Base-by-base conservation (phyloP, 2,113 vertebrate species). In the Datnioides undecimradiatus region DNA sequence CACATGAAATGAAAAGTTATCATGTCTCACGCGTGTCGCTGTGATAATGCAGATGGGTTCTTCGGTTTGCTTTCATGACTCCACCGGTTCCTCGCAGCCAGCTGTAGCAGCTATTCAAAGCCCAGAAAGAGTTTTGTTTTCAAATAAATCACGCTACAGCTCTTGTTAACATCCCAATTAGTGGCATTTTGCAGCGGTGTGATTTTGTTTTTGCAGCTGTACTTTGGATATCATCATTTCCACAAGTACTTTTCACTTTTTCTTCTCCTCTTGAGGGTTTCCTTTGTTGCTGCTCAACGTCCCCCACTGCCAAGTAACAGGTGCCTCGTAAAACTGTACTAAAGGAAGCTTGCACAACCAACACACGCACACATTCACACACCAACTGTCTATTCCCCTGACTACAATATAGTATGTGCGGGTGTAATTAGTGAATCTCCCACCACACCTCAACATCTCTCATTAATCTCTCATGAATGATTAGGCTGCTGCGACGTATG, bases 381-480 rank as follows among this genome's bases (percentile, higher is more conserved):
- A 45, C 25, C 66, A 10, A 48, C 59, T 16, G 31, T 54, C 60
- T 19, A 36, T 66, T 87, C 86, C 85, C 81, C 55, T 6, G 72
- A 83, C 54, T 40, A 76, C 83, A 55, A 49, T 82, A 64, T 70
- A 78, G 55, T 84, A 62, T 83, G 87, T 74, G 57, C 4, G 72
- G 73, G 64, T 79, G 86, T 92, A 90, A 92, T 94, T 92, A 93
- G 90, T 65, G 76, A 40, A 58, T 83, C 72, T 91, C 88, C 83
- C 89, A 80, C 59, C 82, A 88, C 90, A 92, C 91, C 92, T 91
- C 79, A 78, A 77, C 69, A 64, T 93, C 88, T 82, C 90, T 91
- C 91, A 92, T 93, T 93, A 93, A 94, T 94, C 92, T 92, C 91
- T 90, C 90, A 88, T 88, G 92, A 94, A 86, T 85, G 88, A 92